Evolutionary conservation across 1,140 invertebrate species (phyloP), one percentile per base, ranked within the genome.

Genomic region (Lucilia cuprina): DNA sequence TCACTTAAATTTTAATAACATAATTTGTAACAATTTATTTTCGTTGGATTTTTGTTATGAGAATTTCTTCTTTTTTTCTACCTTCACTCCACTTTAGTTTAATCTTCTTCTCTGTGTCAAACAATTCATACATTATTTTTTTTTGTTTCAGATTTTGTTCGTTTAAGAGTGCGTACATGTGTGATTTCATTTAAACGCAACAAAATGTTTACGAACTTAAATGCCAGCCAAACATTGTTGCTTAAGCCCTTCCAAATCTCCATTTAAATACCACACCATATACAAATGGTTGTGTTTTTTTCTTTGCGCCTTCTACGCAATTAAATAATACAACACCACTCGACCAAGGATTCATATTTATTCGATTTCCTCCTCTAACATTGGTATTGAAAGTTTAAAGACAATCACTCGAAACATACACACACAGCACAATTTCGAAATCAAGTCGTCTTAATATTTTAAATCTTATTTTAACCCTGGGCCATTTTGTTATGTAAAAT

Each of bases 21-120:
- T 80, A 80, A 80, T 80, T 80, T 80, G 77, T 80, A 80, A 49
- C 77, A 80, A 80, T 80, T 80, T 80, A 80, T 80, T 80, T 80
- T 17, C n/a, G 34, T 47, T 41, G 41, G 41, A 30, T 41, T 41
- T 41, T 41, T n/a, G n/a, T 10, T 41, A 0, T 41, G 41, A 3
- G 41, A 8, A 41, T 41, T 41, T 41, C 7, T 55, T 12, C 13
- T 55, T 55, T 13, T 8, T 55, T n/a, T 55, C 50, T n/a, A 2
- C 50, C 9, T 55, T 5, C 5, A 5, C 10, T 41, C 41, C 41
- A 41, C 41, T 41, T 41, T 5, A 41, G 7, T 41, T 41, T 41
- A 41, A 41, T 41, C 41, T 41, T 41, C 41, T 41, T 41, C 5
- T 41, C 41, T 41, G 2, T 41, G 41, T 2, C 41, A 41, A 41